Percentiles rank a stretch among this genome's conserved stretches.
Conservation (phyloP, 1,140 invertebrate species). For the Bacillus rossius region DNA sequence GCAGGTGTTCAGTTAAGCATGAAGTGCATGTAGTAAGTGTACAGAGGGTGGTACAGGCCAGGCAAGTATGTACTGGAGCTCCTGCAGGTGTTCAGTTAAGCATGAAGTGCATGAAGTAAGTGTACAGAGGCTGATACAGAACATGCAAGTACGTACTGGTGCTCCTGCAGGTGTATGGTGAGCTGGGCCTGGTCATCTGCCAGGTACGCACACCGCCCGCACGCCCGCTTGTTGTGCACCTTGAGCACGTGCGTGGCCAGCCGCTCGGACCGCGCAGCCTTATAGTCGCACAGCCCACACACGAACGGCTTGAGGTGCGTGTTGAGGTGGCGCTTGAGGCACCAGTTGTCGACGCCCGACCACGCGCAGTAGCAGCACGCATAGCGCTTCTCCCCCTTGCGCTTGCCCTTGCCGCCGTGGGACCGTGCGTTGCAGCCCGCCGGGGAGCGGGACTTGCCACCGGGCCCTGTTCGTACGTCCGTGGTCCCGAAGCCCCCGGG, state of each 20-base stretch:
- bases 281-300: conserved; percentile 85
- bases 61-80: no score
- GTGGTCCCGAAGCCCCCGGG: conserved; percentile 7
- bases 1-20: conserved; percentile 69
- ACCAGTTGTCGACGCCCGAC: conserved; percentile 92
- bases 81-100: no score
- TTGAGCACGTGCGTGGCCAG: conserved; percentile 84
- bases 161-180: conserved; percentile 61
- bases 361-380: conserved; percentile 83
- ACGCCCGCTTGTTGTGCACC: conserved; percentile 85
- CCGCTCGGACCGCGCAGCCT: conserved; percentile 79
- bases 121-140: no score
- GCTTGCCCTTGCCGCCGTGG: conserved; percentile 41
- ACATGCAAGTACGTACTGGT: conserved; percentile 42
- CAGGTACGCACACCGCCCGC: conserved; percentile 78
- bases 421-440: conserved; percentile 42
- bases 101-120: no score
- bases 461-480: neutral
- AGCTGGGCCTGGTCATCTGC: conserved; percentile 73
- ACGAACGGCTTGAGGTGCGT: conserved; percentile 88
- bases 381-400: conserved; percentile 53
- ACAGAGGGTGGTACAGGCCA: no score
- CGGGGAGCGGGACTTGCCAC: conserved; percentile 28
- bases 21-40: no score
- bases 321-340: conserved; percentile 83